phyloP scores from a whole-genome alignment of 2,113 vertebrate genomes.

The Pituophis catenifer region DNA sequence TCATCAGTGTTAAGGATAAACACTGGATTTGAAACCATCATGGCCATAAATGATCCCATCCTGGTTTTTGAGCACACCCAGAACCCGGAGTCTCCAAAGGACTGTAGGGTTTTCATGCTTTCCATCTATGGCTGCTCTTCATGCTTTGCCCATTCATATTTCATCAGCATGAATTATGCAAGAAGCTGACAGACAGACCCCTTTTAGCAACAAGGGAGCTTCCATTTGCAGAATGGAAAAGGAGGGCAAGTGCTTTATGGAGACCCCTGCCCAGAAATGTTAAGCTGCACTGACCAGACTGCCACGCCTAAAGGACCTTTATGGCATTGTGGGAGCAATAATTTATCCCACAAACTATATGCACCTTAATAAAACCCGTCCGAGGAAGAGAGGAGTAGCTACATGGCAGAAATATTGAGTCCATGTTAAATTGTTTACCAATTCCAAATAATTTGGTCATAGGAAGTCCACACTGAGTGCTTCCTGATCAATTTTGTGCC shows the following conservation, averaged over 20 bases:
- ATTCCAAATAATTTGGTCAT: not conserved
- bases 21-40: not conserved
- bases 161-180: not conserved
- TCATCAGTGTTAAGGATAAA: not conserved
- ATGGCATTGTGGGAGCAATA: not conserved
- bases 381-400: not conserved
- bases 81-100: not conserved
- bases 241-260: not conserved
- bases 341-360: not conserved
- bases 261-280: not conserved
- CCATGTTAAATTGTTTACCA: not conserved
- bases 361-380: not conserved
- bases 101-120: not conserved
- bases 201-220: not conserved
- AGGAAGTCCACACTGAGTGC: not conserved
- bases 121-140: not conserved
- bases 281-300: not conserved
- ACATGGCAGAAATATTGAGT: not conserved
- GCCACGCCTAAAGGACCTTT: not conserved
- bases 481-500: not conserved
- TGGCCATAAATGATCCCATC: not conserved
- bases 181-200: not conserved
- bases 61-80: not conserved
- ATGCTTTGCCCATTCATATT: not conserved
- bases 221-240: not conserved